Conservation (phyloP, 2,113 vertebrate genomes). For the Notarius lentiginosus region DNA sequence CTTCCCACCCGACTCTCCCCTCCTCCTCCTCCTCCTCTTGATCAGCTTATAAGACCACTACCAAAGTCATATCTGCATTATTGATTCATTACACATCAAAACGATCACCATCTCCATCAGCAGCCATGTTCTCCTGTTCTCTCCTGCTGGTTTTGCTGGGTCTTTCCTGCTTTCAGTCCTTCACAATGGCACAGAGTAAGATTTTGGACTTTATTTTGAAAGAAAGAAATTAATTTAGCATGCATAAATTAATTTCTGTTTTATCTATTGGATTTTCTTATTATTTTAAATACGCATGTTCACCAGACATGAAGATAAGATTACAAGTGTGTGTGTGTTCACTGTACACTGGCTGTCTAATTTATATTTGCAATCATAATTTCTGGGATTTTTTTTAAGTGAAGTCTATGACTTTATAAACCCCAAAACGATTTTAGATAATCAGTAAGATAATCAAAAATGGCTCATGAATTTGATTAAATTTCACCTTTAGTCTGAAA, state of each 20-base stretch:
- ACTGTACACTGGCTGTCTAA: too few species aligned
- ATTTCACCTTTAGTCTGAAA: background rate
- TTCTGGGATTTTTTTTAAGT: too few species aligned
- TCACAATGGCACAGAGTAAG: background rate
- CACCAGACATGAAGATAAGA: too few species aligned
- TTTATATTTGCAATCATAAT: too few species aligned
- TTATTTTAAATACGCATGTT: background rate
- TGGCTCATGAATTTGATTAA: background rate
- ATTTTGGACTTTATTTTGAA: background rate
- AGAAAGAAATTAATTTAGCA: background rate
- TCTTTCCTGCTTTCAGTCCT: constrained; percentile 1
- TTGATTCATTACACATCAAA: background rate
- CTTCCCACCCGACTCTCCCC: background rate
- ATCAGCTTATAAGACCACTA: background rate
- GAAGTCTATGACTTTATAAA: background rate
- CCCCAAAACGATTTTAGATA: background rate
- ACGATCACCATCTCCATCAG: background rate
- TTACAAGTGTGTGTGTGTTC: too few species aligned
- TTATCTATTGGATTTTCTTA: background rate
- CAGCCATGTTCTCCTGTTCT: background rate
- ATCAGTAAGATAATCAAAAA: background rate
- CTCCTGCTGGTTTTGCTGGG: background rate
- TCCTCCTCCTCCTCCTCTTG: background rate
- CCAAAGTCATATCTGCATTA: background rate
- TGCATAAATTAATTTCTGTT: background rate